Conservation (phyloP, 2,113 vertebrate genomes). For the Uria aalge region DNA sequence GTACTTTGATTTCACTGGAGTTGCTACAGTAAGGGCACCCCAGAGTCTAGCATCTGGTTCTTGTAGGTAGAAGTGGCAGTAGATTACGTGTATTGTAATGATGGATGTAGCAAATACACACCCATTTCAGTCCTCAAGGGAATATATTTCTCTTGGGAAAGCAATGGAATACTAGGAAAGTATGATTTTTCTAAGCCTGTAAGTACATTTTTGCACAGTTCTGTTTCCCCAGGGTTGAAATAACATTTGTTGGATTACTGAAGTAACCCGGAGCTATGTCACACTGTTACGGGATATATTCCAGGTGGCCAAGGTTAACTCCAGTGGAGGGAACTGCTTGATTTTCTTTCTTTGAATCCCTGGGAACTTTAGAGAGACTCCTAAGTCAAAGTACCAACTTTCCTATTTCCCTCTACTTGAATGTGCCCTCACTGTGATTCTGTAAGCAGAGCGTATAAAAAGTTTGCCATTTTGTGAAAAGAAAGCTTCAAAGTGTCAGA, state of each 20-base stretch:
- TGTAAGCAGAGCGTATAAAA: neutral
- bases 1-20: neutral
- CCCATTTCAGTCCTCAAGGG: neutral
- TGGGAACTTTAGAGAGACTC: neutral
- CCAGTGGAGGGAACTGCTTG: neutral
- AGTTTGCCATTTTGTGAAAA: neutral
- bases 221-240: slow-evolving; percentile 17
- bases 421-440: neutral
- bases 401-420: neutral
- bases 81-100: neutral
- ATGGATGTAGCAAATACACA: neutral
- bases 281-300: neutral
- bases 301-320: neutral
- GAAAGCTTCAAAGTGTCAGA: neutral
- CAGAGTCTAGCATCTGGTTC: neutral
- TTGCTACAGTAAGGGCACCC: neutral
- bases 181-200: slow-evolving; percentile 30
- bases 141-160: slow-evolving; percentile 12
- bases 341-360: neutral
- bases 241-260: neutral
- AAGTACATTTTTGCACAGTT: slow-evolving; percentile 31
- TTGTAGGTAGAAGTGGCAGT: neutral
- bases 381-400: neutral
- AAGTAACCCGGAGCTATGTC: neutral
- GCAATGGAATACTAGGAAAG: neutral